Evolutionary conservation across 1,140 invertebrate genomes (phyloP).

Genomic region (Nylanderia fulva): DNA sequence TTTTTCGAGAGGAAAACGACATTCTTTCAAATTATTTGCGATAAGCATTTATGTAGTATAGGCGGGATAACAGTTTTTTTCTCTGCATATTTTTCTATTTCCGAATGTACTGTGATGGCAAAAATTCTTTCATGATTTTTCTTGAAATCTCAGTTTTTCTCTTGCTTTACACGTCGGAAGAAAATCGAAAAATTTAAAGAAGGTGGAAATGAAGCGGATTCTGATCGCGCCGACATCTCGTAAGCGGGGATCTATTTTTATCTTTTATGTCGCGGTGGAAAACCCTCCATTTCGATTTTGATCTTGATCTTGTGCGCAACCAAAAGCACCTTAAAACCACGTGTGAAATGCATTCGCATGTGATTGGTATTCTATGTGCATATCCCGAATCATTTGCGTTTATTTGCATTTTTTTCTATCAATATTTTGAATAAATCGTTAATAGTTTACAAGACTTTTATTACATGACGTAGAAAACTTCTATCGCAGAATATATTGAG

Average conservation of each 20-base stretch:
- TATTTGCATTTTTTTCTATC: constrained; percentile 26
- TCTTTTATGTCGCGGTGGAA: constrained; percentile 20
- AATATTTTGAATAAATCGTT: constrained; percentile 15
- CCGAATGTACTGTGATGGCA: too few relatives aligned
- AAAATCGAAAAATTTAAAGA: neutral
- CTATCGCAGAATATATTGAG: neutral
- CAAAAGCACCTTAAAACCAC: constrained; percentile 29
- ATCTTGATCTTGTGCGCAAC: constrained; percentile 35
- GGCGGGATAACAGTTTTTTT: neutral
- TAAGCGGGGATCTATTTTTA: constrained; percentile 34
- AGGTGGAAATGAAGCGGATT: constrained; percentile 19
- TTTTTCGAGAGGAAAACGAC: too few relatives aligned
- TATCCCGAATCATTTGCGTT: constrained; percentile 16
- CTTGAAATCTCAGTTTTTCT: neutral
- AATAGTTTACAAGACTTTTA: constrained; percentile 6
- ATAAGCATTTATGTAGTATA: neutral
- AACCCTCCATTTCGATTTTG: constrained; percentile 38
- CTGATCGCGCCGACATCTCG: constrained; percentile 20
- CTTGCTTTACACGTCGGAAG: neutral
- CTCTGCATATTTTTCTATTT: neutral
- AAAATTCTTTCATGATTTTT: neutral
- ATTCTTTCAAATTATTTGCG: neutral
- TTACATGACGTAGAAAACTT: neutral
- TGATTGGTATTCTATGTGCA: constrained; percentile 46
- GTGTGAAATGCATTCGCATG: constrained; percentile 27